phyloP scores from a whole-genome alignment of 2,113 vertebrate genomes.

The Lagopus leucura region DNA sequence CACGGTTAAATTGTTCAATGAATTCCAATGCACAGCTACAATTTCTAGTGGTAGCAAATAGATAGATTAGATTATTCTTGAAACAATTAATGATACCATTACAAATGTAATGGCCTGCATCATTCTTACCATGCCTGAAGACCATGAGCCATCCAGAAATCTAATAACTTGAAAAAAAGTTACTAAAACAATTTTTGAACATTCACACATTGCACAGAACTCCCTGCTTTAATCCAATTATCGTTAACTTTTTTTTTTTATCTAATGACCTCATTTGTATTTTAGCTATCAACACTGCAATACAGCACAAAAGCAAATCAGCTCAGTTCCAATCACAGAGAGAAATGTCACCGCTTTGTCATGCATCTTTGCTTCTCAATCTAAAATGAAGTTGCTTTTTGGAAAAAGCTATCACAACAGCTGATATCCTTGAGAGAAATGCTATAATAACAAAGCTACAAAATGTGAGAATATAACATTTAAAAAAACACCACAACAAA shows the following conservation, averaged over 20 bases:
- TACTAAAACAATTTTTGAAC: neutral
- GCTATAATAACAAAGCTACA: neutral
- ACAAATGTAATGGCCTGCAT: constrained; percentile 31
- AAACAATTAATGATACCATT: constrained; percentile 51
- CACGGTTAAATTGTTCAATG: constrained; percentile 27
- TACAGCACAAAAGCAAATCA: neutral
- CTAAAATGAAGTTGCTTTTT: neutral
- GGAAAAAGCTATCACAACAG: neutral
- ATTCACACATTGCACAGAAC: neutral
- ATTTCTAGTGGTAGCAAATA: neutral
- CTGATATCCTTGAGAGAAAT: neutral
- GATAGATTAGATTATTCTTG: constrained; percentile 27
- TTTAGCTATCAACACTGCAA: neutral
- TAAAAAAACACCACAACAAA: neutral
- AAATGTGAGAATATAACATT: neutral
- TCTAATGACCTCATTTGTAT: constrained; percentile 18
- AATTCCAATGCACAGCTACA: neutral
- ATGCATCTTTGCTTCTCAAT: neutral
- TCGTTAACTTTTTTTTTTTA: neutral
- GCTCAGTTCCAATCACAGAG: neutral
- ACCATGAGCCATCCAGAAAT: neutral
- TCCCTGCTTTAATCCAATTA: constrained; percentile 24
- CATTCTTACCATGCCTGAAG: neutral
- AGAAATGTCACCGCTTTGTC: constrained; percentile 30
- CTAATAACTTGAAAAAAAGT: constrained; percentile 6